Evolutionary conservation across 2,797 vertebrate genomes (phyloP).

Genomic region (Uromys caudimaculatus): DNA sequence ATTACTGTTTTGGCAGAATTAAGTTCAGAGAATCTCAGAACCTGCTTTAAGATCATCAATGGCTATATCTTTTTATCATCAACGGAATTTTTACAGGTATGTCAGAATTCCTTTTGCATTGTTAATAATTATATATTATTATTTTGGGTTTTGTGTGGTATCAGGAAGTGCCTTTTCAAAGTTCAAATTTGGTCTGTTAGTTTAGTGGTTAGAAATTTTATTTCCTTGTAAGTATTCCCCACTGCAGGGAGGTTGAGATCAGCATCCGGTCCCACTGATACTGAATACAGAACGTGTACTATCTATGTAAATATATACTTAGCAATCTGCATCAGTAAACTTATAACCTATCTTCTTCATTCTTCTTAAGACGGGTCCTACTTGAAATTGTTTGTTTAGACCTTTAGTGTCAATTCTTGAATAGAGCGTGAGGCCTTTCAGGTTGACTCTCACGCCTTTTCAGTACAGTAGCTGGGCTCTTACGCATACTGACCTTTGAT

Average conservation of each 20-base stretch:
- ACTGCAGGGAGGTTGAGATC: background rate
- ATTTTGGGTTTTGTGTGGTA: conserved; percentile 51
- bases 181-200: conserved; percentile 35
- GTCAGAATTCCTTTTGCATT: conserved; percentile 64
- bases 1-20: conserved; percentile 90
- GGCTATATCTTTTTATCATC: conserved; percentile 96
- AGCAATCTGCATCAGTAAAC: background rate
- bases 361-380: conserved; percentile 12
- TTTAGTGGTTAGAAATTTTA: background rate
- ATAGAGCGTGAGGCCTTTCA: conserved; percentile 17
- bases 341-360: conserved; percentile 38
- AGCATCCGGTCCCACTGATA: background rate
- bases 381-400: conserved; percentile 47
- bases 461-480: background rate
- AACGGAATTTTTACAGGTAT: conserved; percentile 96
- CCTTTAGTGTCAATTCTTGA: conserved; percentile 49
- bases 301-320: background rate
- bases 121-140: conserved; percentile 52
- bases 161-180: conserved; percentile 28
- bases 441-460: conserved; percentile 56
- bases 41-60: conserved; percentile 98
- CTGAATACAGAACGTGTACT: conserved; percentile 29
- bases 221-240: background rate
- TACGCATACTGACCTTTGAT: conserved; percentile 27
- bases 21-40: conserved; percentile 96